Evolutionary conservation across 2,113 vertebrate genomes (phyloP).

Genomic region (Trematomus loennbergii): DNA sequence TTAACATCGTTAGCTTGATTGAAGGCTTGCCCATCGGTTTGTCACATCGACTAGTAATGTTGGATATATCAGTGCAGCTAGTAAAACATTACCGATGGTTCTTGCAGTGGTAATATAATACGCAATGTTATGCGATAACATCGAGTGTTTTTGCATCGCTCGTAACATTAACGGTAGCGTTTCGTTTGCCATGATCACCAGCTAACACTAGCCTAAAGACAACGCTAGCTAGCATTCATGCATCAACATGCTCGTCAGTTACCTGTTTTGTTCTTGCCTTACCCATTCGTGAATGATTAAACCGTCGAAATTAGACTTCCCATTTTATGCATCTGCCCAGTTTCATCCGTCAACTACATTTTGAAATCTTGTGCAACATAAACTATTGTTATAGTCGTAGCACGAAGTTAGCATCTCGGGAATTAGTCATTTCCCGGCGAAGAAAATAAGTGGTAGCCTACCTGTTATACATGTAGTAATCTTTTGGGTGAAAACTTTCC

Average conservation of each 20-base stretch:
- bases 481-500: not conserved
- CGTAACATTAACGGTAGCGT: not conserved
- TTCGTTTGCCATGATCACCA: slow-evolving; percentile 7
- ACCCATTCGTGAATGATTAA: not conserved
- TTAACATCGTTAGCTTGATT: slow-evolving; percentile 23
- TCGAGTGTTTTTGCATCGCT: not conserved
- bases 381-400: not conserved
- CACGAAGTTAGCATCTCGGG: slow-evolving; percentile 7
- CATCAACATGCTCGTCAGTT: slow-evolving; percentile 3
- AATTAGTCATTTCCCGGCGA: slow-evolving; percentile 14
- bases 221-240: slow-evolving; percentile 28
- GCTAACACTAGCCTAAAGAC: slow-evolving; percentile 41
- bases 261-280: slow-evolving; percentile 23
- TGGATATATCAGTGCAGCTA: not conserved
- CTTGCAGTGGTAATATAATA: fast-evolving
- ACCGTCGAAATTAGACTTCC: not conserved
- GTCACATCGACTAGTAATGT: not conserved
- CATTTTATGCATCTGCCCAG: too few species aligned
- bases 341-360: not conserved
- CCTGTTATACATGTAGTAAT: not conserved
- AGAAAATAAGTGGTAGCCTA: not conserved
- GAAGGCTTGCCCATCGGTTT: slow-evolving; percentile 26
- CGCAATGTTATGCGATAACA: fast-evolving
- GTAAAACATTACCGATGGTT: not conserved
- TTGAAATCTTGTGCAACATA: not conserved